These are phyloP conservation scores for Sinocyclocheilus rhinocerous DNA, from an alignment of 2,113 vertebrate species.

Conservation along the genomic window DNA sequence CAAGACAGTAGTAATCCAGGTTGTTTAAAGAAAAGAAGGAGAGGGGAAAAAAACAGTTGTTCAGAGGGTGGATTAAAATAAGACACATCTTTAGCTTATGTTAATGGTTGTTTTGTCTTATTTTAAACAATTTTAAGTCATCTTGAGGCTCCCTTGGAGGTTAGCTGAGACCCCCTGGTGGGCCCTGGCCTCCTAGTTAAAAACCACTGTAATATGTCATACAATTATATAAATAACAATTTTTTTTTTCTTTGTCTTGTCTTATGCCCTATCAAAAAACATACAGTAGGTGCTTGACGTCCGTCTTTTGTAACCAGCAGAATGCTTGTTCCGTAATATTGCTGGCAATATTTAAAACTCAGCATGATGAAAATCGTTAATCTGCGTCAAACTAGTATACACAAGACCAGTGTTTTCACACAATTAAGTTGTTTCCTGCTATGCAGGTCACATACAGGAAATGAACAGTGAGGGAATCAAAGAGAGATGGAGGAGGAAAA, in stretches of 20 bases:
- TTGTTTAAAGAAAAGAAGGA: background rate
- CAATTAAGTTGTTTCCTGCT: conserved; percentile 24
- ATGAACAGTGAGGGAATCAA: conserved; percentile 20
- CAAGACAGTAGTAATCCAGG: background rate
- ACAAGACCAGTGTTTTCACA: background rate
- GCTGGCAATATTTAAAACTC: background rate
- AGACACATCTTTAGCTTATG: background rate
- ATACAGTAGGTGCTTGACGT: background rate
- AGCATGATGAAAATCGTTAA: background rate
- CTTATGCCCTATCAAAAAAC: background rate
- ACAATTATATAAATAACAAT: background rate
- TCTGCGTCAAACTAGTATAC: background rate
- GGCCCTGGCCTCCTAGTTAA: background rate
- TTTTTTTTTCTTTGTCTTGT: background rate
- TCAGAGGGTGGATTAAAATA: background rate
- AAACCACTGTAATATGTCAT: background rate
- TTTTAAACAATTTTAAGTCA: background rate
- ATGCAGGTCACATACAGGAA: conserved; percentile 26
- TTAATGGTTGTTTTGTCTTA: background rate
- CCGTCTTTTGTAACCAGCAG: background rate
- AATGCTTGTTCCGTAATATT: background rate
- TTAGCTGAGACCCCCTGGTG: background rate
- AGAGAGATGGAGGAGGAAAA: conserved; percentile 21
- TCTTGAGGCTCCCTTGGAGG: background rate
- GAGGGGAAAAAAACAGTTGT: background rate